A percentile compares a stretch with the other conserved stretches of the same genome.
Conservation (phyloP, 1,140 invertebrate species). For the Drosophila elegans region DNA sequence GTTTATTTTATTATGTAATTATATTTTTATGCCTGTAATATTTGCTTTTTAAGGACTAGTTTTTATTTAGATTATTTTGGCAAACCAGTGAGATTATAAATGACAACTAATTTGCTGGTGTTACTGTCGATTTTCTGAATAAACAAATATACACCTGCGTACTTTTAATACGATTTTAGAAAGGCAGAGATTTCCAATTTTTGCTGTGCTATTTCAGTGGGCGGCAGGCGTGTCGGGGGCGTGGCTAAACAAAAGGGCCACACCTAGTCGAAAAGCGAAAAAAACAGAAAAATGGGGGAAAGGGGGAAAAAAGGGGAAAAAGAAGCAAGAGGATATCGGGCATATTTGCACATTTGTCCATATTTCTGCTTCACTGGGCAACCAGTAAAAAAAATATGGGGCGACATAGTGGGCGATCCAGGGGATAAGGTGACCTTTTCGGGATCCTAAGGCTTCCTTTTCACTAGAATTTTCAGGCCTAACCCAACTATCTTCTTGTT, state of each 20-base stretch:
- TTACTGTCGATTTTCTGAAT: too few relatives aligned
- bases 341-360: slow-evolving; percentile 81
- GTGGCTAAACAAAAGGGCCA: slow-evolving; percentile 66
- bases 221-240: slow-evolving; percentile 12
- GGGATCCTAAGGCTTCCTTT: slow-evolving; percentile 12
- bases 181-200: neutral
- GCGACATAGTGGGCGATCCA: neutral
- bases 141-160: neutral
- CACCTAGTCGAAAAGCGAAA: slow-evolving; percentile 49
- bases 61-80: neutral
- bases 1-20: too few relatives aligned
- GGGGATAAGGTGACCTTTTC: slow-evolving; percentile 27
- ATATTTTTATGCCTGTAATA: too few relatives aligned
- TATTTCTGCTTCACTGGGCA: slow-evolving; percentile 73
- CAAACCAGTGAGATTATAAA: neutral
- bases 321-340: slow-evolving; percentile 34
- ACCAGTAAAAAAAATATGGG: slow-evolving; percentile 4
- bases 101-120: neutral
- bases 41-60: too few relatives aligned
- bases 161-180: neutral
- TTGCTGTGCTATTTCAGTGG: slow-evolving; percentile 3
- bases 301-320: slow-evolving; percentile 11
- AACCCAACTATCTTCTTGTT: slow-evolving; percentile 60
- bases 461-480: slow-evolving; percentile 49
- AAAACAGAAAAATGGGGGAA: slow-evolving; percentile 23